These are phyloP conservation scores for Bos indicus DNA, from an alignment of 2,113 vertebrate genomes.

Conservation along the genomic window DNA sequence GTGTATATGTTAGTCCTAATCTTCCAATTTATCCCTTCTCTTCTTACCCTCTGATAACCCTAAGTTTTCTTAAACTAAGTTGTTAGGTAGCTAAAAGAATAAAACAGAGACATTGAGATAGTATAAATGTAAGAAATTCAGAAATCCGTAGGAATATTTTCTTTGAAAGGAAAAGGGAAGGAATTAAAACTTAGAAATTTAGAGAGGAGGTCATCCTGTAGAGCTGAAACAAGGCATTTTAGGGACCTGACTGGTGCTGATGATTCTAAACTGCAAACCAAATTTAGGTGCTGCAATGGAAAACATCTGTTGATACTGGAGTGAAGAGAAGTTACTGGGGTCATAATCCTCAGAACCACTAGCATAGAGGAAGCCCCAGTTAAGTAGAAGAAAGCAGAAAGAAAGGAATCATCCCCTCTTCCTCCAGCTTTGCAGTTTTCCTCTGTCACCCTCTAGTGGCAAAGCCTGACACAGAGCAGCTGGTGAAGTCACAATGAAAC, in stretches of 20 bases:
- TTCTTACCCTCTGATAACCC: background rate
- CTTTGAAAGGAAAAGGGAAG: background rate
- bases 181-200: background rate
- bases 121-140: background rate
- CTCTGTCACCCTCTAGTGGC: constrained; percentile 59
- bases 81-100: background rate
- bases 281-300: background rate
- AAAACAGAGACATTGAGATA: background rate
- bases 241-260: background rate
- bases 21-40: background rate
- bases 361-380: background rate
- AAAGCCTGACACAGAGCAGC: background rate
- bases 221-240: background rate
- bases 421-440: background rate
- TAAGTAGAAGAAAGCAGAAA: background rate
- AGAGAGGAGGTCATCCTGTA: background rate
- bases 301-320: background rate
- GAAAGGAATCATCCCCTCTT: background rate
- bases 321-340: background rate
- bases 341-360: too few relatives aligned
- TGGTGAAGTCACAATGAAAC: accelerated
- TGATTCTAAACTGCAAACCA: background rate
- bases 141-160: background rate
- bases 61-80: background rate
- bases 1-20: background rate